Evolutionary conservation across 1,140 invertebrate species (phyloP), one percentile per base, ranked within the genome.

Genomic region (Drepana arcuata): DNA sequence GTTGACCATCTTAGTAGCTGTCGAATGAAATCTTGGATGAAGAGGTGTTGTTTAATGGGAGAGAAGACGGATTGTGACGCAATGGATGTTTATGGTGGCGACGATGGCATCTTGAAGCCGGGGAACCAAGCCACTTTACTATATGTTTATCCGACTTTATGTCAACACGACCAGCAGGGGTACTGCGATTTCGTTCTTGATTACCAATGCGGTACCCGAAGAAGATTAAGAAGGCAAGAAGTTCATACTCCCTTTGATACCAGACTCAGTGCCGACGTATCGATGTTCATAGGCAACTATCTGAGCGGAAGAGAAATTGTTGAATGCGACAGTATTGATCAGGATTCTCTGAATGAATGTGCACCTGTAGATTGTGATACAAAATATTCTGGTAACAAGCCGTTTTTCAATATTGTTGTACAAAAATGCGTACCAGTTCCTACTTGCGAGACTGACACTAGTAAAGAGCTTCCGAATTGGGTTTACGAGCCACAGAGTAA

Each of bases 191-290:
- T 75, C n/a, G 10, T 35, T 3, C 10, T 75, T 14, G 32, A 62
- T 5, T 62, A 57, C 43, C 34, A 48, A 14, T 73, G 63, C 31
- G 30, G 33, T 7, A 41, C 16, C 15, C 54, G 29, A 18, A 51
- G 16, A 18, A 27, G 43, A 34, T 12, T 25, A 0, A 50, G 21
- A 14, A 57, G 27, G 31, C 25, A 56, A 26, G 14, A 39, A 15
- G 18, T 66, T 4, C 29, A 39, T 11, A 59, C 71, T 31, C 36
- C 48, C n/a, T 75, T 79, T 42, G 57, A 75, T 45, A 75, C 71
- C 11, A 41, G 33, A 37, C 12, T 61, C 3, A 23, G 34, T 32
- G 51, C 23, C 41, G 42, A 27, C 7, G 16, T 39, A 7, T 28
- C 41, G 2, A 14, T 26, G 33, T 32, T 64, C 10, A 16, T 72